A percentile compares a stretch with the other conserved stretches of the same genome.
Evolutionary conservation across 2,113 vertebrate genomes (phyloP).

Genomic region (Heptranchias perlo): DNA sequence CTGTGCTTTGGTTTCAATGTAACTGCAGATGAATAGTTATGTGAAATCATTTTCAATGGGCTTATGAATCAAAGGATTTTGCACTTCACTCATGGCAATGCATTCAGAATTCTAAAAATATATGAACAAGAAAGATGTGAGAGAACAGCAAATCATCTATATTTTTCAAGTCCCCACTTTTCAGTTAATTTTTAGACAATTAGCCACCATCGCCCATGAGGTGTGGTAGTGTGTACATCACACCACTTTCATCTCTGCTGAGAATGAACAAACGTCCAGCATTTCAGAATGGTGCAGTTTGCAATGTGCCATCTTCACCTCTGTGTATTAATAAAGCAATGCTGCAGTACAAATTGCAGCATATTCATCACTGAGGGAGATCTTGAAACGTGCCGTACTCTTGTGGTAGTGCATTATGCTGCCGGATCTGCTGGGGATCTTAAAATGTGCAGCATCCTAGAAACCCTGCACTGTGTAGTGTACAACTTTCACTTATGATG

Average conservation of each 20-base stretch:
- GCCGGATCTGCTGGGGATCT: background rate
- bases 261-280: background rate
- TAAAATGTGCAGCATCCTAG: background rate
- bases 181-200: background rate
- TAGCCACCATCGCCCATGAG: background rate
- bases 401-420: background rate
- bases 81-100: background rate
- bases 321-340: background rate
- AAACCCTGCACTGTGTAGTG: background rate
- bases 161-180: background rate
- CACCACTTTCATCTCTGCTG: background rate
- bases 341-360: background rate
- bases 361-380: background rate
- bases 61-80: background rate
- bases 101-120: background rate
- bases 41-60: background rate
- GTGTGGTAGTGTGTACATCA: background rate
- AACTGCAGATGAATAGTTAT: background rate
- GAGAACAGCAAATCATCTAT: background rate
- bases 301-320: background rate
- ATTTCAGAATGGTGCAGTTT: background rate
- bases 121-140: background rate
- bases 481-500: background rate
- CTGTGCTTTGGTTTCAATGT: too few relatives aligned
- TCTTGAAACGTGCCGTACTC: background rate